A percentile compares a stretch with the other conserved stretches of the same genome.
phyloP scores from a whole-genome alignment of 1,140 invertebrate genomes.

The Saccostrea echinata region DNA sequence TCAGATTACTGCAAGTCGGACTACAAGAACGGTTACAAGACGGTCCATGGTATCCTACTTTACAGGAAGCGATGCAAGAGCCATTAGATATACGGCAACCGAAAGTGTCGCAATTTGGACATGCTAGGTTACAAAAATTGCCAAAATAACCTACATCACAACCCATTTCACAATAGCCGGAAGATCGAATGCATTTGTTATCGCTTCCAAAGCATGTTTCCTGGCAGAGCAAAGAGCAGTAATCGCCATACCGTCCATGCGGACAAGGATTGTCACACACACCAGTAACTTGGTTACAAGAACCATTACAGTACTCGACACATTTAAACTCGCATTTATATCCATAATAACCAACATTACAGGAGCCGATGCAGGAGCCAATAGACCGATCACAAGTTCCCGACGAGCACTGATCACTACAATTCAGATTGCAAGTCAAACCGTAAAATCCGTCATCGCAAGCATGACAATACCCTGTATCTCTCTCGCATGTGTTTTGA shows the following conservation, averaged over 20 bases:
- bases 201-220: not conserved
- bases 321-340: slow-evolving; percentile 40
- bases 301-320: slow-evolving; percentile 9
- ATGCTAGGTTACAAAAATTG: slow-evolving; percentile 38
- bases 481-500: slow-evolving; percentile 23
- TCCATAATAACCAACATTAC: slow-evolving; percentile 57
- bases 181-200: not conserved
- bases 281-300: slow-evolving; percentile 34
- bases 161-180: not conserved
- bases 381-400: slow-evolving; percentile 52
- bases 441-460: slow-evolving; percentile 38
- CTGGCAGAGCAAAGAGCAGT: not conserved
- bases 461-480: slow-evolving; percentile 9
- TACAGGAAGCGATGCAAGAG: slow-evolving; percentile 41
- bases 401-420: not conserved
- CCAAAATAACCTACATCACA: slow-evolving; percentile 43
- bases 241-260: slow-evolving; percentile 23
- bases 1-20: not conserved
- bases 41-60: slow-evolving; percentile 42
- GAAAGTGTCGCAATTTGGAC: not conserved
- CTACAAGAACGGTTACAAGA: slow-evolving; percentile 44
- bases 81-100: slow-evolving; percentile 27
- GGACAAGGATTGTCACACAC: slow-evolving; percentile 38
- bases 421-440: slow-evolving; percentile 4
- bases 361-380: slow-evolving; percentile 53